A percentile compares a stretch with the other conserved stretches of the same genome.
Evolutionary conservation across 2,113 vertebrate genomes (phyloP).

Genomic region (Suricata suricatta): DNA sequence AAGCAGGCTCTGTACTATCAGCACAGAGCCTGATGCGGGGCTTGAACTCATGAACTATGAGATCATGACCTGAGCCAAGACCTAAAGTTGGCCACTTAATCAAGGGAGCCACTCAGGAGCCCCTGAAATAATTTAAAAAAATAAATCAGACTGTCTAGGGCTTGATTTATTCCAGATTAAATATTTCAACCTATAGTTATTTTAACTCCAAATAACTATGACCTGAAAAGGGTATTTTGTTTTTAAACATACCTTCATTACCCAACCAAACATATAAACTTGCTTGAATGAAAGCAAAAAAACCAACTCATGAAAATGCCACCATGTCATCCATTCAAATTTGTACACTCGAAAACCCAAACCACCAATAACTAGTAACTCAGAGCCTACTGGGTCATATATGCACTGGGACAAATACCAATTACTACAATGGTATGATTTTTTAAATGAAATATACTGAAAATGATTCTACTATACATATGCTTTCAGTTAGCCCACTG

Average conservation of each 20-base stretch:
- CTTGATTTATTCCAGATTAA: slow-evolving; percentile 16
- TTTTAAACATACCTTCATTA: background rate
- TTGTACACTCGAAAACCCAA: background rate
- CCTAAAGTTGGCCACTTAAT: no score
- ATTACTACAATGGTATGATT: background rate
- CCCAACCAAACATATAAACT: background rate
- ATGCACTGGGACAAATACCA: background rate
- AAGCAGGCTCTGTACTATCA: no score
- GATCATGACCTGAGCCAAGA: no score
- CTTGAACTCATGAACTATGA: no score
- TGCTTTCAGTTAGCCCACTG: background rate
- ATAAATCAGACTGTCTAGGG: background rate
- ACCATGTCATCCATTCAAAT: background rate
- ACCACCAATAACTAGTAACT: background rate
- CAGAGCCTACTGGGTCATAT: background rate
- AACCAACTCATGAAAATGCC: background rate
- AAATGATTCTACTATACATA: background rate
- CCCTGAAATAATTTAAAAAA: background rate
- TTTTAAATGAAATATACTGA: background rate
- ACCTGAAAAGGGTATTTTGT: background rate
- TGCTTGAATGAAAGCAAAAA: background rate
- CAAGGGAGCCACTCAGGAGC: no score
- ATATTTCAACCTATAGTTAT: background rate
- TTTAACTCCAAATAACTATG: slow-evolving; percentile 3
- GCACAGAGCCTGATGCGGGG: no score